Base-by-base conservation (phyloP, 2,888 invertebrate species). In the Sphaerophoria rueppellii region DNA sequence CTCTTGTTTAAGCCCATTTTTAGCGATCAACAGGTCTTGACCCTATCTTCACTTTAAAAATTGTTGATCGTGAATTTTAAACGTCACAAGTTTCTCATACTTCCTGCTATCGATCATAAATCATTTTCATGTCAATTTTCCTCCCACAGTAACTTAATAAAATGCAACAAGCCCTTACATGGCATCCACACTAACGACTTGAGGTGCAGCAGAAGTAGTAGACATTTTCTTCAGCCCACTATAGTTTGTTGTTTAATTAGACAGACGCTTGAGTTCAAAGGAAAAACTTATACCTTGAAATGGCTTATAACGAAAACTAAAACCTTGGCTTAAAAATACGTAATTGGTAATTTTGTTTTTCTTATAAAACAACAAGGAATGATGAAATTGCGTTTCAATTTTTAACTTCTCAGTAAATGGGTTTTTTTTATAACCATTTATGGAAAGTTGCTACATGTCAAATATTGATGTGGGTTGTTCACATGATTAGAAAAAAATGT, bases 401-500 rank as follows among this genome's bases (percentile, higher is more conserved):
- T 32, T 32, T 11, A 32, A 54, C 11, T 32, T 48, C n/a, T 48
- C 14, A 4, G 2, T 48, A 48, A 48, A 7, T n/a, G 4, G 24
- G 24, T 24, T 24, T 24, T 48, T 14, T 14, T 52, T 32, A 32
- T 6, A 24, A 55, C 73, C 63, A 46, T 55, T 63, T 73, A 73
- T 55, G 73, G 63, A 35, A 73, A 16, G 54, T 63, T 73, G 73
- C 5, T 52, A n/a, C 34, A 43, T 12, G 16, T 46, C 7, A 54
- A 63, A 63, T 43, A 14, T 4, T 11, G 16, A 16, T 37, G 73
- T 73, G 46, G 63, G 73, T 24, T 73, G 73, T 55, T 73, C 48
- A 48, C 43, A 54, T 34, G 46, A 63, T 55, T 9, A 43, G 63
- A 55, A 40, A 54, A 63, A 63, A 12, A 16, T 16, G 0, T 43